A percentile compares a stretch with the other conserved stretches of the same genome.
phyloP scores from a whole-genome alignment of 1,140 invertebrate species.

The Rhyzopertha dominica region DNA sequence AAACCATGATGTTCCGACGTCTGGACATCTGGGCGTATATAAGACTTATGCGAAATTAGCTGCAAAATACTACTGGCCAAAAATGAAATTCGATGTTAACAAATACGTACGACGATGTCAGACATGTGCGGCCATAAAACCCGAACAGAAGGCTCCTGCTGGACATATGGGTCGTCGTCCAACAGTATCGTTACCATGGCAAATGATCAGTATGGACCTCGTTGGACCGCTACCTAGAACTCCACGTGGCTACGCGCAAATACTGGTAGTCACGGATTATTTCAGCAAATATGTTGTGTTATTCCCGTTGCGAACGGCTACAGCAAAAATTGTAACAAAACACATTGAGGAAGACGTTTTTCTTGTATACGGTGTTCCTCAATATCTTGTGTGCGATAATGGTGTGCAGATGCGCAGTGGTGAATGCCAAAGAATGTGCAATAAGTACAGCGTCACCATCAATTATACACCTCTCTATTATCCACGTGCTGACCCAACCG shows the following conservation, averaged over 20 bases:
- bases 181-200: slow-evolving; percentile 4
- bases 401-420: slow-evolving; percentile 5
- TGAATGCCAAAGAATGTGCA: background rate
- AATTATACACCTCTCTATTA: slow-evolving; percentile 4
- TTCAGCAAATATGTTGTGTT: slow-evolving; percentile 12
- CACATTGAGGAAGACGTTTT: slow-evolving; percentile 13
- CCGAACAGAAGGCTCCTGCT: background rate
- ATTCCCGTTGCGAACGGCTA: slow-evolving; percentile 9
- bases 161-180: background rate
- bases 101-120: background rate
- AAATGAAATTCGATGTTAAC: slow-evolving; percentile 1
- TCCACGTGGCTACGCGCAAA: slow-evolving; percentile 1
- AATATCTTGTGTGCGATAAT: slow-evolving; percentile 14
- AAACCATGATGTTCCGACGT: slow-evolving; percentile 20
- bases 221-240: slow-evolving; percentile 13
- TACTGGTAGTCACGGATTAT: slow-evolving; percentile 19
- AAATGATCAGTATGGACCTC: slow-evolving; percentile 11
- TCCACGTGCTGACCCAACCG: slow-evolving; percentile 1
- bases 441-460: background rate
- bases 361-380: slow-evolving; percentile 6
- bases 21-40: slow-evolving; percentile 25
- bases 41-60: slow-evolving; percentile 21
- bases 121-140: background rate
- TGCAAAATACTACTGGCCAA: slow-evolving; percentile 10
- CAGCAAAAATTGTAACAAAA: slow-evolving; percentile 1